Conservation (phyloP, 2,113 vertebrate species). For the Cynopterus brachyotis region DNA sequence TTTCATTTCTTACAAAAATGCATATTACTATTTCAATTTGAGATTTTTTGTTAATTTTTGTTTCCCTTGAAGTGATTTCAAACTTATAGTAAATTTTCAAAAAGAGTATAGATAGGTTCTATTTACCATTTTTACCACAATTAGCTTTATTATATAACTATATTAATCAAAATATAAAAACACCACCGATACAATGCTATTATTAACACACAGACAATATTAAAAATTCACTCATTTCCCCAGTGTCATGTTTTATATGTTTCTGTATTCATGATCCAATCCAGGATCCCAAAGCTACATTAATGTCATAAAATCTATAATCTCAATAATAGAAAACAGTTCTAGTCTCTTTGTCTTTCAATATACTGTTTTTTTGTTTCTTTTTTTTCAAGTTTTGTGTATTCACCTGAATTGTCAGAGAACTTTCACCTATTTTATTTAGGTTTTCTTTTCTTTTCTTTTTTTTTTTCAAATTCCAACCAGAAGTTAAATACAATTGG, state of each 20-base stretch:
- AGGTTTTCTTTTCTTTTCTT: constrained; percentile 71
- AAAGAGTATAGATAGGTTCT: neutral
- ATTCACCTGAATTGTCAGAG: constrained; percentile 71
- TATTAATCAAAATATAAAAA: neutral
- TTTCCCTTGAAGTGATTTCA: neutral
- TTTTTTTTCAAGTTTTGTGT: constrained; percentile 11
- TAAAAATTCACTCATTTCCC: neutral
- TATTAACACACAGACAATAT: neutral
- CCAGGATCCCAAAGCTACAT: neutral
- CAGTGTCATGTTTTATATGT: neutral
- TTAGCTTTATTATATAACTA: neutral
- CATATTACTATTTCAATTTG: neutral
- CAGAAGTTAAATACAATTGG: constrained; percentile 90
- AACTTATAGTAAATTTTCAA: neutral
- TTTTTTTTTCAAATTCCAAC: constrained; percentile 87
- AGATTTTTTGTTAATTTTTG: neutral
- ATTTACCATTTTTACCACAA: neutral
- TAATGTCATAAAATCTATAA: neutral
- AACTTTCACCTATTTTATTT: constrained; percentile 89
- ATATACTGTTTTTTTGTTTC: neutral
- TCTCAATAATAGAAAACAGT: neutral
- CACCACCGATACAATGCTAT: neutral
- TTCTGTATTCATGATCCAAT: neutral
- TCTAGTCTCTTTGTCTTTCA: neutral
- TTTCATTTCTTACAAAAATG: neutral